Percentiles rank a stretch among this genome's conserved stretches.
Conservation (phyloP, 2,113 vertebrate species). For the Poicephalus meyeri region DNA sequence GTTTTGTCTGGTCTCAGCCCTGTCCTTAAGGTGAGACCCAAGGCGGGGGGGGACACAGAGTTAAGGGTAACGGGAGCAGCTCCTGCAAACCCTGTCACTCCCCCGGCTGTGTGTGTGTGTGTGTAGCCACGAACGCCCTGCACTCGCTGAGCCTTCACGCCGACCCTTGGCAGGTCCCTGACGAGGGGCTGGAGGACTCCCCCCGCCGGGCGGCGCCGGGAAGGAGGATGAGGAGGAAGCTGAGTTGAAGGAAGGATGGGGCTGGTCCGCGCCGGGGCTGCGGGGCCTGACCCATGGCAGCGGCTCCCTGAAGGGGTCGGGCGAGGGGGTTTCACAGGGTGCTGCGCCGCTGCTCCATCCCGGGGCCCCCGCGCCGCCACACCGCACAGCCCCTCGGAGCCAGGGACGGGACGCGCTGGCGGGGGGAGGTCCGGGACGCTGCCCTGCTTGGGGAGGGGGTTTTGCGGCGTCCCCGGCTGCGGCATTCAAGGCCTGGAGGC, state of each 20-base stretch:
- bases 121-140: background rate
- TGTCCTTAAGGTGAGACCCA: background rate
- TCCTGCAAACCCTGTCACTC: background rate
- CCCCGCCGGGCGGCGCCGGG: background rate
- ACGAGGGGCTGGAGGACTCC: constrained; percentile 40
- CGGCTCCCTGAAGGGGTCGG: background rate
- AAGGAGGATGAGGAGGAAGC: constrained; percentile 37
- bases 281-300: background rate
- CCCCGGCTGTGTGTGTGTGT: background rate
- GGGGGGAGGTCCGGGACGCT: too few species aligned
- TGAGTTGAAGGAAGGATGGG: background rate
- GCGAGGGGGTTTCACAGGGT: background rate
- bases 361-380: background rate
- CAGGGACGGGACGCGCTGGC: background rate
- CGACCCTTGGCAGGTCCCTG: constrained; percentile 56
- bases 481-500: constrained; percentile 86
- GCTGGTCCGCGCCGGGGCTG: background rate
- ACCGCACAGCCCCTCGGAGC: background rate
- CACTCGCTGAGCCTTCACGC: constrained; percentile 32
- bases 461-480: constrained; percentile 70
- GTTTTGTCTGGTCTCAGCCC: background rate
- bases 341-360: background rate
- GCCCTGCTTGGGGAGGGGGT: background rate
- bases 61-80: background rate
- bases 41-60: background rate